phyloP scores from a whole-genome alignment of 2,888 invertebrate species.

The Zaprionus obscuricornis region DNA sequence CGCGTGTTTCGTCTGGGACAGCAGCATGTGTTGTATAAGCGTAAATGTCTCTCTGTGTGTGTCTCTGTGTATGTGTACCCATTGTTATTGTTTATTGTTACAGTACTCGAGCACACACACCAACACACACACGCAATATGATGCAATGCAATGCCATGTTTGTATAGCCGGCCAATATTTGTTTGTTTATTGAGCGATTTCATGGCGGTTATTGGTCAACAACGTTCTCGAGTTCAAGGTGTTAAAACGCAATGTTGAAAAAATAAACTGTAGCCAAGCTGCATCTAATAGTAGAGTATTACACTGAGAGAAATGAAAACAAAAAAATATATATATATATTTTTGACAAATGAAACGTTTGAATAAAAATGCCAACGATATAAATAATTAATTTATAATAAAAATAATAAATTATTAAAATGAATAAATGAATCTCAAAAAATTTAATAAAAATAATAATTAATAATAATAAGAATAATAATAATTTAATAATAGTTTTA shows the following conservation, averaged over 20 bases:
- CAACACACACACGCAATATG: background rate
- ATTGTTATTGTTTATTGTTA: constrained; percentile 70
- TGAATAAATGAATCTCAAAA: too few relatives aligned
- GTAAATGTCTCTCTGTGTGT: constrained; percentile 44
- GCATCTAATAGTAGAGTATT: too few relatives aligned
- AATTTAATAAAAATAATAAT: too few relatives aligned
- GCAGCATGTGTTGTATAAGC: constrained; percentile 51
- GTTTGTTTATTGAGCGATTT: constrained; percentile 80
- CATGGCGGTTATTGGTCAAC: constrained; percentile 64
- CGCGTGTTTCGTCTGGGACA: constrained; percentile 63
- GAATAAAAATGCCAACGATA: too few relatives aligned
- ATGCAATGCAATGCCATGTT: constrained; percentile 42
- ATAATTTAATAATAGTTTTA: too few relatives aligned
- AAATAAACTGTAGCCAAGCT: constrained; percentile 21
- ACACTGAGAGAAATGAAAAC: too few relatives aligned
- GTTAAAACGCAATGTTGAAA: constrained; percentile 42
- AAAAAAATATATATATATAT: too few relatives aligned
- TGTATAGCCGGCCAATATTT: constrained; percentile 67
- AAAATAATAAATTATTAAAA: too few relatives aligned
- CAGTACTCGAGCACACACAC: constrained; percentile 47
- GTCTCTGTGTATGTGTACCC: constrained; percentile 13
- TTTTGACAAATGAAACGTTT: too few relatives aligned
- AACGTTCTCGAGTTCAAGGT: constrained; percentile 32
- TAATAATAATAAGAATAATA: too few relatives aligned
- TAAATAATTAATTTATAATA: too few relatives aligned